Evolutionary conservation across 2,797 vertebrate genomes (phyloP), one percentile per base, ranked within the genome.

Genomic region (Rallus crepitans): DNA sequence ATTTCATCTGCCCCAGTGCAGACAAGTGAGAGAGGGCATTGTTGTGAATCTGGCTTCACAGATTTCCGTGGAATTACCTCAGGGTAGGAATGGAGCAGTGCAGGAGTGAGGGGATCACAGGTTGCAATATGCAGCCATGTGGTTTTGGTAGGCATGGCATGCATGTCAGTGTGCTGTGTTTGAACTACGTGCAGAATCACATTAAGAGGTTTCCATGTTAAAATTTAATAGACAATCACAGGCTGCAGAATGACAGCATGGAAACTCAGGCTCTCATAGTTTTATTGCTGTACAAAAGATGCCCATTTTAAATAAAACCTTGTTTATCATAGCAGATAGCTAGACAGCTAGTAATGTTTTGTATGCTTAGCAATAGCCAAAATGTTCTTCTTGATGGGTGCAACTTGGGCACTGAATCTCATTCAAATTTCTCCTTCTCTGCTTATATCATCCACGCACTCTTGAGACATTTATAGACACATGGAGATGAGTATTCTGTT

Each of bases 31-130:
- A 45, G 0, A 3, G 12, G n/a, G 11, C 24, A 55, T 89, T 61
- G 56, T 78, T 1, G 1, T 31, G 33, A 27, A 72, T 33, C 50
- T 69, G 50, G 69, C 39, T 59, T 83, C 72, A 45, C 0, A 1
- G 11, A 27, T 45, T 81, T 75, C 48, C 82, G 39, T 13, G 24
- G 28, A 59, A 64, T 78, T 53, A 35, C 18, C 20, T 63, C 0
- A 4, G 17, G 16, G 27, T 28, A 55, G 59, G 48, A 61, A 45
- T 25, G 70, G 24, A 78, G 23, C 35, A 77, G 24, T 0, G 0
- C 21, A 73, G 57, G 50, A 78, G 17, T 11, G 30, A 80, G 17
- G 60, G 8, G 30, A 31, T 39, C 48, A 52, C 52, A 59, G 55
- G 9, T 21, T 1, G 1, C 9, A 70, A 28, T 24, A n/a, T 1